Percentiles rank a stretch among this genome's conserved stretches.
These are phyloP conservation scores for Leptinotarsa haldemani DNA, from an alignment of 2,888 invertebrate species.

Conservation along the genomic window DNA sequence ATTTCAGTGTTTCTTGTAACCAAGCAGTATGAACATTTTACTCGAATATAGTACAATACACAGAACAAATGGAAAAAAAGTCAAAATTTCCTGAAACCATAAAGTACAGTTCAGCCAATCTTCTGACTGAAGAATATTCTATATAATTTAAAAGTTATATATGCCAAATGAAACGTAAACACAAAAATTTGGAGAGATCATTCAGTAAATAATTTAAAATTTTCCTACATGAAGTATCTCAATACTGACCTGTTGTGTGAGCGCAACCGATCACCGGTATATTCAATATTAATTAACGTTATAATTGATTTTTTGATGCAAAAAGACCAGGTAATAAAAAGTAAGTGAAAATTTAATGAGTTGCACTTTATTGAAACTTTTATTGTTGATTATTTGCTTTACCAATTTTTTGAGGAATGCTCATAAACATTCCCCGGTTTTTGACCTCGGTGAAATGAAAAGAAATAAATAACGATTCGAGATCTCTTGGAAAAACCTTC, in stretches of 20 bases:
- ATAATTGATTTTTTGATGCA: constrained; percentile 14
- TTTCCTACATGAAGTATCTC: not conserved
- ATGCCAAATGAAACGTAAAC: no score
- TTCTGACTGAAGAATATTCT: no score
- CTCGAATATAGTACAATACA: no score
- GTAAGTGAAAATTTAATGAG: constrained; percentile 16
- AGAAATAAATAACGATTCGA: not conserved
- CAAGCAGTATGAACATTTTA: no score
- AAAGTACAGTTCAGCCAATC: no score
- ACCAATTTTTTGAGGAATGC: constrained; percentile 2
- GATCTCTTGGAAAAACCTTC: not conserved
- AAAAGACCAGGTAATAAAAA: constrained; percentile 11
- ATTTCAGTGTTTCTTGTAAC: no score
- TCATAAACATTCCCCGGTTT: constrained; percentile 5
- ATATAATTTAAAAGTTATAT: no score
- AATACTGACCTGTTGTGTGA: not conserved
- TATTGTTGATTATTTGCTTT: constrained; percentile 16
- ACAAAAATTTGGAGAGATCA: no score
- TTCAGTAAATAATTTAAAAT: no score
- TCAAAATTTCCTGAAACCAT: no score
- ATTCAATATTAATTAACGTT: constrained; percentile 17
- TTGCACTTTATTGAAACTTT: constrained; percentile 9
- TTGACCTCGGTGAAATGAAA: constrained; percentile 4
- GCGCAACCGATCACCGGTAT: not conserved
- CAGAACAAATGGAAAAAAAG: no score